Base-by-base conservation (phyloP, 2,797 vertebrate genomes). In the Microctenopoma lineatum region DNA sequence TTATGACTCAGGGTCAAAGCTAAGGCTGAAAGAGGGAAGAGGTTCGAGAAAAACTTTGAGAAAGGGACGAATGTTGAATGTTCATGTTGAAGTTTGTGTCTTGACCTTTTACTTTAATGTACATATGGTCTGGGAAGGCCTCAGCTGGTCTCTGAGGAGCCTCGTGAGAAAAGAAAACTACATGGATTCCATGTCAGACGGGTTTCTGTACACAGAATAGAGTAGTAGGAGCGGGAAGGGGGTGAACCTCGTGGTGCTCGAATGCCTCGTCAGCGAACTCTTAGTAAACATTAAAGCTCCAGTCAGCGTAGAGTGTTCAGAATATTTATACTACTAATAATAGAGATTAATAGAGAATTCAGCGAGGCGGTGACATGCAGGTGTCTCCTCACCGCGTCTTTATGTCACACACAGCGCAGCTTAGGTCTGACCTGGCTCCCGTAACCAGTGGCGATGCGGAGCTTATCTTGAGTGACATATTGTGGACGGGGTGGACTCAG, bases 91-190 rank as follows among this genome's bases (percentile, higher is more conserved):
- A 53, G 47, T 52, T 71, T 54, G 27, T 18, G 42, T 57, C 15
- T 47, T 39, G 29, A 68, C 70, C 59, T 59, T 76, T 66, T 56
- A 66, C 67, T 67, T 69, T 59, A 51, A 72, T 79, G 73, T 69
- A 73, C 68, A 71, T 76, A 67, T 65, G 70, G 67, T 46, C 29
- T 8, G 18, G 32, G 44, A 59, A 62, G 76, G 66, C 51, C 83
- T 90, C 89, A 91, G 91, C 89, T 85, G 90, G 90, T 86, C 77
- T 88, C 81, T 90, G 86, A 90, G 82, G 14, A 52, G 59, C 87
- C 80, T 75, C 57, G 6, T 34, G 27, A 78, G n/a, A 44, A 64
- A 52, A 58, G 12, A n/a, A 26, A 38, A 50, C 16, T 7, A 56
- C 3, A 36, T 29, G 46, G 56, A 52, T 69, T 25, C 13, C 32